phyloP scores from a whole-genome alignment of 2,888 invertebrate species.

The Megastigmus dorsalis region DNA sequence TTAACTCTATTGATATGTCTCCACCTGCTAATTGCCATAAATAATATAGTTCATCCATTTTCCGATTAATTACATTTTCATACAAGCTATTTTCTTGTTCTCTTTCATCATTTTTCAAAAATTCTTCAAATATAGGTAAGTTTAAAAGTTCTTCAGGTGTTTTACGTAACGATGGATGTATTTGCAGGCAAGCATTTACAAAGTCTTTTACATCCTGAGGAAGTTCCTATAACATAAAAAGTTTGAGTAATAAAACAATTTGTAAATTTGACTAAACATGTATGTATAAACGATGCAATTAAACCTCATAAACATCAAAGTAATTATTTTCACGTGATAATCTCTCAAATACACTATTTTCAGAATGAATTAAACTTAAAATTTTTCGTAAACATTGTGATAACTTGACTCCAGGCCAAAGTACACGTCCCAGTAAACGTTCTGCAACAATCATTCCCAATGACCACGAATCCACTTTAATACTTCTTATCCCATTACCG shows the following conservation, averaged over 20 bases:
- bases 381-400: constrained; percentile 85
- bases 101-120: constrained; percentile 61
- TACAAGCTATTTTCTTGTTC: constrained; percentile 71
- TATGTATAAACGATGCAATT: constrained; percentile 15
- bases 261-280: constrained; percentile 4
- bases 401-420: constrained; percentile 86
- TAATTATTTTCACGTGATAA: constrained; percentile 88
- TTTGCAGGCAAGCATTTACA: constrained; percentile 83
- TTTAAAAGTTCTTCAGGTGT: constrained; percentile 79
- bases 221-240: constrained; percentile 74
- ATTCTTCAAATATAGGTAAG: constrained; percentile 76
- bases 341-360: constrained; percentile 79
- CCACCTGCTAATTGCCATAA: constrained; percentile 98
- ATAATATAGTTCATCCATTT: constrained; percentile 90
- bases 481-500: constrained; percentile 79
- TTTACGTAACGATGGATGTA: constrained; percentile 80
- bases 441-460: constrained; percentile 93
- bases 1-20: constrained; percentile 91
- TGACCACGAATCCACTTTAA: constrained; percentile 94
- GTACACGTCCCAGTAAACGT: constrained; percentile 80
- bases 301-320: constrained; percentile 80
- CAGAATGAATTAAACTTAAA: constrained; percentile 81
- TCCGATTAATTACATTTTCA: constrained; percentile 74
- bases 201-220: constrained; percentile 79
- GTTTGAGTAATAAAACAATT: no score